Base-by-base conservation (phyloP, 2,113 vertebrate species). In the Entelurus aequoreus region DNA sequence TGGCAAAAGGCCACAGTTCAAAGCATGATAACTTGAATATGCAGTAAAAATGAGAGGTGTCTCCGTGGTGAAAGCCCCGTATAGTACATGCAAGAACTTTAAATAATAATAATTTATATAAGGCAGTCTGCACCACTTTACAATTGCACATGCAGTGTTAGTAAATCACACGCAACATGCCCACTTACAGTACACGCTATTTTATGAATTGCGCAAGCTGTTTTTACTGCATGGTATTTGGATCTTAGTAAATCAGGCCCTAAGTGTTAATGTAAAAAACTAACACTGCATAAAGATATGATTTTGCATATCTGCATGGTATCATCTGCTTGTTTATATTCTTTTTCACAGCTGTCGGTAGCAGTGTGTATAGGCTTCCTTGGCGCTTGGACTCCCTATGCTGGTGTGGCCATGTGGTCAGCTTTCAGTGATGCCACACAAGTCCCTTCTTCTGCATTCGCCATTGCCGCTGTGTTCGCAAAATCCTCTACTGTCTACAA, bases 401-500 rank as follows among this genome's bases (percentile, higher is more conserved):
- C 93, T 0, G 13, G 72, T 0, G 51, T 92, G 2, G 87, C 91
- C 37, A 90, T 93, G 73, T 92, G 90, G 91, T 87, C 91, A 5
- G 85, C 86, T 4, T 89, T 93, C 0, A 76, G 88, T 1, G 89
- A 90, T 0, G 65, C 89, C 67, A 67, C 81, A 1, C 66, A 9
- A 40, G 85, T 93, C 57, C 91, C 92, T 0, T 81, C 84, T 0
- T 47, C 88, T 52, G 89, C 83, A 0, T 93, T 93, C 0, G 92
- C 92, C 73, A 51, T 92, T 3, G 92, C 90, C 0, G 90, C 92
- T 0, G 46, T 80, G 13, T 90, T 88, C 40, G 92, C 92, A 73
- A 94, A 94, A 76, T 91, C 92, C 57, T 94, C 92, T 0, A 92
- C 92, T 0, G 82, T 93, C 80, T 93, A 94, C 89, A 94, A 93